Percentiles rank a stretch among this genome's conserved stretches.
Conservation (phyloP, 2,888 invertebrate species). For the Netelia melanura region DNA sequence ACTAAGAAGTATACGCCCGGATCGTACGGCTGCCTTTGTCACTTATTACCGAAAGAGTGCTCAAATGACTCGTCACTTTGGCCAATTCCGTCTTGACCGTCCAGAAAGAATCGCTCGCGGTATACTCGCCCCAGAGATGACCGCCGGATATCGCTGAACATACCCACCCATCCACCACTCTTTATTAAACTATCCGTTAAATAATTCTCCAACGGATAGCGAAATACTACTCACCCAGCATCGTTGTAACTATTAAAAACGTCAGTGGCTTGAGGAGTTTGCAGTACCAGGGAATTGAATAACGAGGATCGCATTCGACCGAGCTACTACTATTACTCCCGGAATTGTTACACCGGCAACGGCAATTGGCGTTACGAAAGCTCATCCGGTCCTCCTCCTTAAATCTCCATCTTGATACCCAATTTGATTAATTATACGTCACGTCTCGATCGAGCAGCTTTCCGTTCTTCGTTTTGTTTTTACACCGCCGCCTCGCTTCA, state of each 20-base stretch:
- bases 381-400: constrained; percentile 74
- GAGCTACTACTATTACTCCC: constrained; percentile 76
- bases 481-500: not conserved
- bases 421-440: constrained; percentile 20
- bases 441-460: not conserved
- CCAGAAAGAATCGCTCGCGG: constrained; percentile 77
- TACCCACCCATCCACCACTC: no score
- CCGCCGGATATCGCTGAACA: constrained; percentile 79
- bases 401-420: constrained; percentile 31
- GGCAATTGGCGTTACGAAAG: constrained; percentile 74
- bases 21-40: not conserved
- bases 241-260: constrained; percentile 79
- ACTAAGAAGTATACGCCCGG: constrained; percentile 1
- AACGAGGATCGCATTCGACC: constrained; percentile 66
- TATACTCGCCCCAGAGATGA: constrained; percentile 81
- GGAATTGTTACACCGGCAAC: constrained; percentile 74
- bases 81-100: constrained; percentile 78
- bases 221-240: constrained; percentile 75
- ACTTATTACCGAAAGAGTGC: constrained; percentile 77
- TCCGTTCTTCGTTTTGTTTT: constrained; percentile 5
- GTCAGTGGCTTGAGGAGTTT: constrained; percentile 78
- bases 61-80: constrained; percentile 76
- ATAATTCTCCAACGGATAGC: no score
- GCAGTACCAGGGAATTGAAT: constrained; percentile 73
- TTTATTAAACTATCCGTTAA: not conserved